Evolutionary conservation across 2,797 vertebrate genomes (phyloP), one percentile per base, ranked within the genome.

Genomic region (Phataginus tricuspis): DNA sequence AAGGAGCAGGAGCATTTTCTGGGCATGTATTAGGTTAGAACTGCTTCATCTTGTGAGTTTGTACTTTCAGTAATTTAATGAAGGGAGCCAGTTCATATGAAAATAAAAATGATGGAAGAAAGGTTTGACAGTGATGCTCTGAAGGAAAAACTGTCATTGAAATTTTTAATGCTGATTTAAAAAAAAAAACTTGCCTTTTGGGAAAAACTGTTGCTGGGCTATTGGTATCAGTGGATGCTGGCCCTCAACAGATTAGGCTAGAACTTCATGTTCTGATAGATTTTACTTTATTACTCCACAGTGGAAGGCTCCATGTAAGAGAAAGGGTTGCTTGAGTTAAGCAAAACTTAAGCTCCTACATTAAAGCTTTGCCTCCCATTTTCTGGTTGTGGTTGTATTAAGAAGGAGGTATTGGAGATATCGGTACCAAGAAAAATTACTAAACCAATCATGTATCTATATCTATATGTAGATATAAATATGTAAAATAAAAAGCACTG

Each of bases 61-160:
- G 68, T 79, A 25, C 96, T 97, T 75, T 82, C 90, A 74, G 75
- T 91, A 97, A 96, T 90, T 91, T 95, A 89, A 84, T 96, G 92
- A 95, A 94, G 94, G 95, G 64, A 97, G 83, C 10, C 42, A 63
- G 49, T 1, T 53, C 84, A 42, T 39, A 78, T 57, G 0, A 21
- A 71, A 4, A 31, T 92, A 75, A 93, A 97, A 84, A 82, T 82
- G 66, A 80, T 69, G 90, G 95, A 94, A 83, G 25, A 61, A 79
- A 94, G 92, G 53, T 80, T 78, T 80, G 83, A 95, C 89, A 79
- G 93, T 95, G 94, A 98, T 98, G 75, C 98, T 98, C 97, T 98
- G 96, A 98, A 98, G 87, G 49, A 59, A 94, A 97, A 98, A 92
- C 95, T 98, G 90, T 97, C 95, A 86, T 82, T 98, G 98, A 97